phyloP scores from a whole-genome alignment of 2,797 vertebrate species.

The Paguma larvata region DNA sequence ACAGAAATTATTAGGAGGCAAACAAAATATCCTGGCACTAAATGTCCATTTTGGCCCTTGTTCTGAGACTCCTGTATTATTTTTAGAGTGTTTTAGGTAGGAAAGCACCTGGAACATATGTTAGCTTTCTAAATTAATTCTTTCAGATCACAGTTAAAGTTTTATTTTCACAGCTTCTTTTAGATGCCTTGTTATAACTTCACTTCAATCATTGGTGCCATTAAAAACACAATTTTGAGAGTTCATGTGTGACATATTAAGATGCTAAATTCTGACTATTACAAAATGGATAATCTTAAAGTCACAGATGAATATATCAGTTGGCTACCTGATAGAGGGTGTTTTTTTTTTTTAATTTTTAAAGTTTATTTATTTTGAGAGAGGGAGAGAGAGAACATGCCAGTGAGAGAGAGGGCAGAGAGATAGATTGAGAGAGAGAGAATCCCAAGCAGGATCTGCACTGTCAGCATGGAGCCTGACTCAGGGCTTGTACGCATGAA shows the following conservation, averaged over 20 bases:
- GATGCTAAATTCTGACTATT: not conserved
- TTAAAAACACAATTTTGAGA: slow-evolving; percentile 14
- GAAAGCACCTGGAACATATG: slow-evolving; percentile 83
- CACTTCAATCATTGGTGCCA: not conserved
- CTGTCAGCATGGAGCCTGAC: too few relatives aligned
- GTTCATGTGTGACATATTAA: not conserved
- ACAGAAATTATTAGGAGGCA: slow-evolving; percentile 71
- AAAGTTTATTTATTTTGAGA: too few relatives aligned
- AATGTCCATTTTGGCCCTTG: slow-evolving; percentile 70
- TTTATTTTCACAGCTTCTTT: slow-evolving; percentile 78
- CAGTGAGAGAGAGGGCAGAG: too few relatives aligned
- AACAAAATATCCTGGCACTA: slow-evolving; percentile 76
- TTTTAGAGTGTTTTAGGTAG: slow-evolving; percentile 78
- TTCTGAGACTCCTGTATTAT: slow-evolving; percentile 75
- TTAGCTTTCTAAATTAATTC: slow-evolving; percentile 87
- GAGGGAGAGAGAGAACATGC: too few relatives aligned
- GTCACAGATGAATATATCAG: not conserved
- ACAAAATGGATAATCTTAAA: not conserved
- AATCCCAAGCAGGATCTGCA: too few relatives aligned
- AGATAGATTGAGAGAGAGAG: too few relatives aligned
- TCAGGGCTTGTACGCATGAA: too few relatives aligned
- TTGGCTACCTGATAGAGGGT: not conserved
- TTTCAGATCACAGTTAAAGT: slow-evolving; percentile 80
- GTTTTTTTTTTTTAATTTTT: too few relatives aligned
- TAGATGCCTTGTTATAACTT: slow-evolving; percentile 46